These are phyloP conservation scores for Magallana gigas DNA, from an alignment of 1,140 invertebrate species.

Conservation along the genomic window DNA sequence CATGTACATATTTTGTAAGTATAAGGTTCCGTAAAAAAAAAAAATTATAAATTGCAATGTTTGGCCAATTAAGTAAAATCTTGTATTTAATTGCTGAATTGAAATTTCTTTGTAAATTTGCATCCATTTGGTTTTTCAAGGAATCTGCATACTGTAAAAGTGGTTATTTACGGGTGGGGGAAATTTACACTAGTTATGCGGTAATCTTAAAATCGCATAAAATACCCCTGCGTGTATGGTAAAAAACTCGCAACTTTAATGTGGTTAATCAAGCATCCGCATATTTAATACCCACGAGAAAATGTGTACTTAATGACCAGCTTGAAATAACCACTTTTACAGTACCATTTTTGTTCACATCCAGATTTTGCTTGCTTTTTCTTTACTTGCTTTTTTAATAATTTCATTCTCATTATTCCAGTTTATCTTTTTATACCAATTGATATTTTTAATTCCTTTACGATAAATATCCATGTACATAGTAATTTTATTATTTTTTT, in stretches of 20 bases:
- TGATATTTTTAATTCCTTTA: too few species aligned
- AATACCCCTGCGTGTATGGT: too few species aligned
- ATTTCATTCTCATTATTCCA: constrained; percentile 29
- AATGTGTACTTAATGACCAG: too few species aligned
- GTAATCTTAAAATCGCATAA: too few species aligned
- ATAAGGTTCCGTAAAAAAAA: not conserved
- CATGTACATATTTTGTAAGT: constrained; percentile 22
- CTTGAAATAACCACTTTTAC: too few species aligned
- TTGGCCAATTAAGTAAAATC: constrained; percentile 27
- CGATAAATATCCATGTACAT: too few species aligned
- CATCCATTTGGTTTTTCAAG: constrained; percentile 3
- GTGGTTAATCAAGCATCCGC: too few species aligned
- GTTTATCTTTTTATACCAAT: not conserved
- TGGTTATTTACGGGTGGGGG: too few species aligned
- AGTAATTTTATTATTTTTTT: too few species aligned
- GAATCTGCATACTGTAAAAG: not conserved
- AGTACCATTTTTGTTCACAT: not conserved
- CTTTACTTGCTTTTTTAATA: constrained; percentile 16
- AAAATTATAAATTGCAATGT: constrained; percentile 17
- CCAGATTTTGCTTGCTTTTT: constrained; percentile 12
- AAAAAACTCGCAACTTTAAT: too few species aligned
- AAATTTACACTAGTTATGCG: too few species aligned
- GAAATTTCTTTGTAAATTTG: constrained; percentile 22
- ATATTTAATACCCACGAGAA: too few species aligned
- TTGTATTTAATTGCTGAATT: constrained; percentile 30